Evolutionary conservation across 2,113 vertebrate species (phyloP).

Genomic region (Rhea pennata): DNA sequence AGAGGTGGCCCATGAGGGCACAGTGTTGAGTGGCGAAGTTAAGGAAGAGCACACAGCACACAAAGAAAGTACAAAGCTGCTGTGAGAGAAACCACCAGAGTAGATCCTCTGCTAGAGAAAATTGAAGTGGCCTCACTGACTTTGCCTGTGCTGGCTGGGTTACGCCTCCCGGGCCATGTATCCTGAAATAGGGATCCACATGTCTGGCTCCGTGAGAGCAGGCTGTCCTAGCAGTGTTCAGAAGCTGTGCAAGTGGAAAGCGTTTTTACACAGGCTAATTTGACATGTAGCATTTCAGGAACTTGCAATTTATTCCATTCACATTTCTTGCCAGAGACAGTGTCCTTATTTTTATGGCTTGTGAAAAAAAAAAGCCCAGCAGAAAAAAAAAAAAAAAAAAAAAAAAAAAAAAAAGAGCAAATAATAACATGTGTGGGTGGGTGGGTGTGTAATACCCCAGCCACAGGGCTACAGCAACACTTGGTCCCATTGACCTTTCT

Average conservation of each 20-base stretch:
- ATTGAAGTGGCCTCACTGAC: background rate
- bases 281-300: constrained; percentile 49
- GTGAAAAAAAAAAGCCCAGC: background rate
- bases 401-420: background rate
- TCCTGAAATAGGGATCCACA: constrained; percentile 49
- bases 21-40: accelerated
- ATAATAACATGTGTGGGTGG: constrained; percentile 39
- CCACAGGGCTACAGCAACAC: constrained; percentile 19
- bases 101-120: background rate
- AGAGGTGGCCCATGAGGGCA: accelerated
- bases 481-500: constrained; percentile 56
- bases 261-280: constrained; percentile 50
- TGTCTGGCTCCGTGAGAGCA: constrained; percentile 17
- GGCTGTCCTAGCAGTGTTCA: constrained; percentile 38
- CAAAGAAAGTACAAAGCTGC: background rate
- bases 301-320: constrained; percentile 51
- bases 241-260: constrained; percentile 40
- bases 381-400: background rate
- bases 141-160: background rate
- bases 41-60: background rate
- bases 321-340: constrained; percentile 4
- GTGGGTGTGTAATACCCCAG: constrained; percentile 42
- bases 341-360: constrained; percentile 41
- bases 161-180: background rate
- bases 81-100: accelerated